phyloP scores from a whole-genome alignment of 2,797 vertebrate genomes.

The Paratrypauchen microcephalus region DNA sequence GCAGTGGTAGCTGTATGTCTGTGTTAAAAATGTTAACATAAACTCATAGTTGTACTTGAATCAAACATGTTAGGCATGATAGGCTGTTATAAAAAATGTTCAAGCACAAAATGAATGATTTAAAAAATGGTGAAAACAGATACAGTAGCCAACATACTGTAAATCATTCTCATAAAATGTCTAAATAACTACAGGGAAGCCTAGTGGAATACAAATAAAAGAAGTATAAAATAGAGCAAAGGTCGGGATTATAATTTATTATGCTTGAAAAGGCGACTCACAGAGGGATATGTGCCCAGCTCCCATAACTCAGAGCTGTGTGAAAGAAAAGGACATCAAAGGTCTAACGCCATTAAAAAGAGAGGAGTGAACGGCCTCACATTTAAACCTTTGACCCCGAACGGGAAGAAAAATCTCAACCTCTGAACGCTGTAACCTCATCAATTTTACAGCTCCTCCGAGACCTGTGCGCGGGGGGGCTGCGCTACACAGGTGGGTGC shows the following conservation, averaged over 20 bases:
- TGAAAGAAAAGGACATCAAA: conserved; percentile 18
- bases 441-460: conserved; percentile 29
- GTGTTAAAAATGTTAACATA: too few species aligned
- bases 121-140: background rate
- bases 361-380: conserved; percentile 17
- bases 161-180: background rate
- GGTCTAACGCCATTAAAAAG: conserved; percentile 23
- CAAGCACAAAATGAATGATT: too few species aligned
- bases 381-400: conserved; percentile 38
- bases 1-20: too few species aligned
- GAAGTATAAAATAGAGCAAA: conserved; percentile 8
- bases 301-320: conserved; percentile 1
- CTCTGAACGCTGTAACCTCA: conserved; percentile 24
- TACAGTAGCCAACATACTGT: background rate
- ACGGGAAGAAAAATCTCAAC: conserved; percentile 25
- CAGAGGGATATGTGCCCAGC: background rate
- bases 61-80: too few species aligned
- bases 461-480: conserved; percentile 9
- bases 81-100: too few species aligned
- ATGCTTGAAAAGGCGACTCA: conserved; percentile 1
- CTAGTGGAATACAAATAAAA: conserved; percentile 2
- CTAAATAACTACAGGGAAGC: conserved; percentile 3
- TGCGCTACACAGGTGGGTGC: conserved; percentile 13
- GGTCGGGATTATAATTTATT: conserved; percentile 8
- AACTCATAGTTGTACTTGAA: too few species aligned